Base-by-base conservation (phyloP, 1,140 invertebrate species). In the Hesperophylax magnus region DNA sequence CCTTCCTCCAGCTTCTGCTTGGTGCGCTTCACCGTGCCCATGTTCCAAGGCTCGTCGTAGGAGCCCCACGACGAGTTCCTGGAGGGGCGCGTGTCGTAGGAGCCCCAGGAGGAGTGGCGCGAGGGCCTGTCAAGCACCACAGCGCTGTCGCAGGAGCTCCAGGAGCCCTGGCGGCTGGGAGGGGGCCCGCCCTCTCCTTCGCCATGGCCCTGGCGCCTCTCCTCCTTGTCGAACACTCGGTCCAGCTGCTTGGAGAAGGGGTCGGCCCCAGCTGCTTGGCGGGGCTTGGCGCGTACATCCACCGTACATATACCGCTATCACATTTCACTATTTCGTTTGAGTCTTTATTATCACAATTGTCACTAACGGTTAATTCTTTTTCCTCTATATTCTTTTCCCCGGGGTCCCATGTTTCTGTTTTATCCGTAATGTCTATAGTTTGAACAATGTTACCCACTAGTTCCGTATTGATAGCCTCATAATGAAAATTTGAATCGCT, bases 81-180 rank as follows among this genome's bases (percentile, higher is more conserved):
- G 18, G 94, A 93, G 2, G 93, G 93, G 27, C 92, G 88, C 77
- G 92, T 93, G 86, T 95, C 94, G 52, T 92, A 93, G 5, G 94
- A 95, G 67, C 95, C 95, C 95, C 95, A 96, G 27, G 95, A 96
- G 83, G 94, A 95, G 86, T 96, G 94, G 24, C 95, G 91, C n/a
- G 94, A 95, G 2, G 93, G 90, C 34, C 88, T 87, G 77, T 93
- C 93, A 20, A 93, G 87, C 14, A 94, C 93, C 9, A 94, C 93
- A 17, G 94, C 94, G 86, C 94, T 95, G 87, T 95, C 94, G 87
- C 94, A 94, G 22, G 94, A 95, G 85, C 94, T 95, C 93, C 94
- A 95, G 3, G 94, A 96, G 87, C 93, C 94, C 85, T 95, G 94
- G 24, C 94, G 88, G 81, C 92, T 93, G 20, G 90, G 90, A 20